Base-by-base conservation (phyloP, 2,113 vertebrate species). In the Tor tambroides region DNA sequence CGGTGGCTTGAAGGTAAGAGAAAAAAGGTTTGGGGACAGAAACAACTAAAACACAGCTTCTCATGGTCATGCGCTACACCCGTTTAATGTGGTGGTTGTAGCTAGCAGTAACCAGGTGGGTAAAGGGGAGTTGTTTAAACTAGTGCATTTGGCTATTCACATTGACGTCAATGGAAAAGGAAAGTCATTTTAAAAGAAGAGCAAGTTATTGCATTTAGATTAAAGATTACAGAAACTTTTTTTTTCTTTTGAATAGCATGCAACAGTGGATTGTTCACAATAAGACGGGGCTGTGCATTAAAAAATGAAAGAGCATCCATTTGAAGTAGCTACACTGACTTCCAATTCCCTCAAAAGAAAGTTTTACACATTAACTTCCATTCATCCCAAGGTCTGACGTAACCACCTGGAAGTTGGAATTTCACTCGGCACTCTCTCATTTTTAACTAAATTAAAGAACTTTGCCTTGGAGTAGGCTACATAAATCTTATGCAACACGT, bases 401-500 rank as follows among this genome's bases (percentile, higher is more conserved):
- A 26, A 65, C 35, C 19, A 28, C 4, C 6, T 78, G n/a, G 43
- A 54, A 51, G 41, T 17, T 76, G 72, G 6, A 54, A 54, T 78
- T 54, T 78, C 46, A 49, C 26, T 30, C 14, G 54, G 46, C 14
- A 78, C 26, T 61, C 54, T 8, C 54, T 59, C 56, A 35, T 38
- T 78, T 59, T 32, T 56, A 17, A 41, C 41, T 23, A 43, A n/a
- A 78, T 8, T n/a, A 30, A 76, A 83, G 15, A 71, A 51, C 46
- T 76, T 41, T 80, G 46, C 84, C 32, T 30, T 79, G 21, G 28
- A 71, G 54, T 67, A 38, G 43, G 17, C 46, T 78, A 78, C 46
- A 54, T 43, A 15, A 28, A 54, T 63, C 59, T 85, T 83, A 87
- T 74, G 71, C 69, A 78, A 85, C 86, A 19, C 19, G 35, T 59